Evolutionary conservation across 2,113 vertebrate genomes (phyloP).

Genomic region (Notechis scutatus): DNA sequence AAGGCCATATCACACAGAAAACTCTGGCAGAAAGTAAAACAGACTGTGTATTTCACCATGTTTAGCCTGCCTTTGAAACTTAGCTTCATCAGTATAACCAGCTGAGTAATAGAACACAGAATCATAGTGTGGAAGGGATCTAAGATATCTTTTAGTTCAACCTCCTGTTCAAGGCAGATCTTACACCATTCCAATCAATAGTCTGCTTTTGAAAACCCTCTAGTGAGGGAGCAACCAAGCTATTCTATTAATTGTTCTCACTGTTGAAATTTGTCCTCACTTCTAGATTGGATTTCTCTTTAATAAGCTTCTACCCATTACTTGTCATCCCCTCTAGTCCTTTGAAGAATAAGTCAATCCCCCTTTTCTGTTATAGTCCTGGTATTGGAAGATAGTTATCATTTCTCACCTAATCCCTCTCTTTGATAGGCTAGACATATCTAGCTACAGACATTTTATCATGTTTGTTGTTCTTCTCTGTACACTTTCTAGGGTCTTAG

Average conservation of each 20-base stretch:
- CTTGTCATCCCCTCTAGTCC: neutral
- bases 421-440: neutral
- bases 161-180: neutral
- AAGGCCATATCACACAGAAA: neutral
- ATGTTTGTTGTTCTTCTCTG: neutral
- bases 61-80: neutral
- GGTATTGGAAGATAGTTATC: neutral
- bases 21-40: neutral
- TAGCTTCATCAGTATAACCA: neutral
- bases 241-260: neutral
- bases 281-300: neutral
- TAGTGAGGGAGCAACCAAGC: neutral
- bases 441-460: neutral
- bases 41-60: neutral
- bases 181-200: neutral
- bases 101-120: neutral
- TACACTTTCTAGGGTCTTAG: neutral
- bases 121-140: neutral
- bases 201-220: neutral
- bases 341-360: neutral
- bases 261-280: neutral
- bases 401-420: neutral
- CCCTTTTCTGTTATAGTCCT: neutral
- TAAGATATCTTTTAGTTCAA: neutral
- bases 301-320: neutral